Conservation (phyloP, 2,797 vertebrate species). For the Oceanodroma leucorhoa region DNA sequence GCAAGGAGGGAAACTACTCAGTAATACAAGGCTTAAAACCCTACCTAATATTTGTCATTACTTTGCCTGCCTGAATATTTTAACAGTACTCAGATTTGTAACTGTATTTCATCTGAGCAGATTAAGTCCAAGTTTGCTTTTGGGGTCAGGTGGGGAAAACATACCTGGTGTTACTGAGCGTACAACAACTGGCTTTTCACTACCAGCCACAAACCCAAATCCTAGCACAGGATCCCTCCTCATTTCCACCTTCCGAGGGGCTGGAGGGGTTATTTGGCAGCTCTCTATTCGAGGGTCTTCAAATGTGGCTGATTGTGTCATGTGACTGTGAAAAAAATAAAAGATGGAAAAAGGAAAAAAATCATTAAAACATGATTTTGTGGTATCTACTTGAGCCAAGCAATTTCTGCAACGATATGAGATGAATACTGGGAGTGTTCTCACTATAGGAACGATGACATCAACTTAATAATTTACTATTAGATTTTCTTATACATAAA, state of each 20-base stretch:
- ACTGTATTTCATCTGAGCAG: neutral
- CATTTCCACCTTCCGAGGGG: constrained; percentile 96
- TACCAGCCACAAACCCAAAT: constrained; percentile 98
- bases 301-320: constrained; percentile 90
- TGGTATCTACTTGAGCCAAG: constrained; percentile 16
- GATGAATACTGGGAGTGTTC: constrained; percentile 40
- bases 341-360: constrained; percentile 55
- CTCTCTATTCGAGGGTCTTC: constrained; percentile 93
- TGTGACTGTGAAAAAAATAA: constrained; percentile 81
- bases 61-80: neutral
- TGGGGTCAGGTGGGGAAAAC: neutral
- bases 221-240: constrained; percentile 96
- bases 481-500: neutral
- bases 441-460: neutral
- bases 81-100: neutral
- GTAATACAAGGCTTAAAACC: neutral
- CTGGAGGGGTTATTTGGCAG: constrained; percentile 89
- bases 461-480: neutral
- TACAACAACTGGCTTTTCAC: constrained; percentile 97
- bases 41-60: neutral
- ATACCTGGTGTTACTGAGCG: constrained; percentile 98
- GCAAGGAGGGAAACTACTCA: neutral
- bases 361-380: constrained; percentile 56
- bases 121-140: neutral
- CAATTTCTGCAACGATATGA: constrained; percentile 26